Percentiles rank a stretch among this genome's conserved stretches.
These are phyloP conservation scores for Drosophila meridionalis DNA, from an alignment of 2,888 invertebrate genomes.

Conservation along the genomic window DNA sequence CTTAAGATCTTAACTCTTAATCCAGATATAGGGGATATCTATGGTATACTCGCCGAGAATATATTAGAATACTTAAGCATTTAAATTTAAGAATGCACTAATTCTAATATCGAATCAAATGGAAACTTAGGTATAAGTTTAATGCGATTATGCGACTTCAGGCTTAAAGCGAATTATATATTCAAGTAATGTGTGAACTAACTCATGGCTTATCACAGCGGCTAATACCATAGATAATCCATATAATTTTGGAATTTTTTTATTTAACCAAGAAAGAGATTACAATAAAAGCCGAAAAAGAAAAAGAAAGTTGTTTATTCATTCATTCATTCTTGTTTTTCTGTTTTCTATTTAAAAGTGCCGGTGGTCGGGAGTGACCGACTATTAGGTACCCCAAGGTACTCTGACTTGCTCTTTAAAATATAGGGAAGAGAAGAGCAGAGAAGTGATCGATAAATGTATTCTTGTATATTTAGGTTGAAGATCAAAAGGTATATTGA, in stretches of 20 bases:
- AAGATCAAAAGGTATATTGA: no score
- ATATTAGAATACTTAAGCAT: neutral
- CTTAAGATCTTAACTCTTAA: no score
- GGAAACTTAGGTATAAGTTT: neutral
- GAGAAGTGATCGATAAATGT: no score
- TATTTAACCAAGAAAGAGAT: constrained; percentile 5
- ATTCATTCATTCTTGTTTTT: neutral
- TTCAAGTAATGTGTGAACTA: neutral
- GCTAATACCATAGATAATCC: constrained; percentile 6
- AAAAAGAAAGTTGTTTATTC: neutral
- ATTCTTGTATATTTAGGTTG: no score
- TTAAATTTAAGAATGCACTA: neutral
- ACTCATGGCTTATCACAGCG: neutral
- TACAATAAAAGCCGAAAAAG: constrained; percentile 2
- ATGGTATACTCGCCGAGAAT: no score
- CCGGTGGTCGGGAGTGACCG: neutral
- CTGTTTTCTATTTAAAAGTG: neutral
- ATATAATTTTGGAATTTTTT: neutral
- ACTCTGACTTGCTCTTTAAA: no score
- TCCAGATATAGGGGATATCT: no score
- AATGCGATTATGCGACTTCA: neutral
- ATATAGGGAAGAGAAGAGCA: no score
- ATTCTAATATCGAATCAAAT: neutral
- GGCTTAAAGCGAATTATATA: neutral
- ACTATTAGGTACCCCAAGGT: neutral